Percentiles rank a stretch among this genome's conserved stretches.
phyloP scores from a whole-genome alignment of 2,888 invertebrate species.

The Oscheius sp. region DNA sequence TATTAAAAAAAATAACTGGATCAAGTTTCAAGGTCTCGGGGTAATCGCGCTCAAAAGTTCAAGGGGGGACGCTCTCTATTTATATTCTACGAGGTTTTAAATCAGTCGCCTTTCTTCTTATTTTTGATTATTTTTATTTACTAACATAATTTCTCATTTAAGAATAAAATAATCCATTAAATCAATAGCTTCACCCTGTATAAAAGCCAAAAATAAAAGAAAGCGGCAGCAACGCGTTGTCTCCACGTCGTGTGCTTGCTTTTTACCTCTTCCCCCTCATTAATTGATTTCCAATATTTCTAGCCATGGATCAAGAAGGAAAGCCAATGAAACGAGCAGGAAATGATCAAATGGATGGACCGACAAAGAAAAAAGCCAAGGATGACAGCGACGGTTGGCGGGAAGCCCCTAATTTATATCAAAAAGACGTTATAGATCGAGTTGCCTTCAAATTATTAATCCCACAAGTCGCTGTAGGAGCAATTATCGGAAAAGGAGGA shows the following conservation, averaged over 20 bases:
- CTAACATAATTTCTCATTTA: not conserved
- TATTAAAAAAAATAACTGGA: too few relatives aligned
- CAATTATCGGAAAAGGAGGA: slow-evolving; percentile 97
- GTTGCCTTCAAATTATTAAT: slow-evolving; percentile 72
- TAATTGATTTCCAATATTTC: not conserved
- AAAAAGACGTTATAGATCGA: slow-evolving; percentile 31
- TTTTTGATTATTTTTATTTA: not conserved
- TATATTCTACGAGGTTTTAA: not conserved
- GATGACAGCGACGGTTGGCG: slow-evolving; percentile 44
- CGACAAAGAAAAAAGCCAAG: slow-evolving; percentile 68
- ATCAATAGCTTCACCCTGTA: too few relatives aligned
- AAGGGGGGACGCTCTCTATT: too few relatives aligned
- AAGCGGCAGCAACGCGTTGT: too few relatives aligned
- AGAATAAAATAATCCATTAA: not conserved
- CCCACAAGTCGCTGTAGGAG: slow-evolving; percentile 90
- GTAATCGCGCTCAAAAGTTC: too few relatives aligned
- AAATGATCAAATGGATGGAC: slow-evolving; percentile 58
- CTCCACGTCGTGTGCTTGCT: too few relatives aligned
- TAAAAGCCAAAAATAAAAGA: too few relatives aligned
- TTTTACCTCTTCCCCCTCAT: not conserved
- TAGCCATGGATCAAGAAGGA: not conserved
- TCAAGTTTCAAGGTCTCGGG: too few relatives aligned
- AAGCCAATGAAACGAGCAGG: not conserved
- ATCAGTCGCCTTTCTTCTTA: not conserved
- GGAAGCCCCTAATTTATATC: not conserved